Evolutionary conservation across 2,113 vertebrate genomes (phyloP).

Genomic region (Cinclus cinclus): DNA sequence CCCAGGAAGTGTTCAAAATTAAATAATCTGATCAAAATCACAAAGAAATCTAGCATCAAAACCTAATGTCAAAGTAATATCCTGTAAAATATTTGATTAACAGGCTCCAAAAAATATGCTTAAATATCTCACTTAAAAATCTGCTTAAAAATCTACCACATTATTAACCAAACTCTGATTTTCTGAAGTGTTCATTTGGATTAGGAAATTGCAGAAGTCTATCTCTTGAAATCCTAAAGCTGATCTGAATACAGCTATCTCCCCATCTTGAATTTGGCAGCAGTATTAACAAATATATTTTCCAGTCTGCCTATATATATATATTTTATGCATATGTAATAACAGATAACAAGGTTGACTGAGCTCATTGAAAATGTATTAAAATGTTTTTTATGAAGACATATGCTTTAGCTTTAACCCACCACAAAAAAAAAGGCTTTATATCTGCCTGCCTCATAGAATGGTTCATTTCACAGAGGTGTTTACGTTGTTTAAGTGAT

Average conservation of each 20-base stretch:
- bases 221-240: neutral
- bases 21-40: neutral
- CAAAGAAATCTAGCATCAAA: neutral
- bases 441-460: neutral
- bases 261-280: neutral
- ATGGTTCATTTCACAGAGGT: neutral
- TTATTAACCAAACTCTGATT: constrained; percentile 17
- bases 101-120: neutral
- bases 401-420: neutral
- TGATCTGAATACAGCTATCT: neutral
- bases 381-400: neutral
- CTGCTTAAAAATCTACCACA: neutral
- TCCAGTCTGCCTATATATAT: neutral
- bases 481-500: neutral
- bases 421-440: neutral
- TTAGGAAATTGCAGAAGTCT: neutral
- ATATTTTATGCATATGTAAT: neutral
- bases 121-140: neutral
- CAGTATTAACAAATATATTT: neutral
- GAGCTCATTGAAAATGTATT: neutral
- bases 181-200: neutral
- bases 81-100: neutral
- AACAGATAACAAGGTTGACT: neutral
- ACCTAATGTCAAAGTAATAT: neutral
- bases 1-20: neutral